phyloP scores from a whole-genome alignment of 2,888 invertebrate species.

The Caenorhabditis uteleia region DNA sequence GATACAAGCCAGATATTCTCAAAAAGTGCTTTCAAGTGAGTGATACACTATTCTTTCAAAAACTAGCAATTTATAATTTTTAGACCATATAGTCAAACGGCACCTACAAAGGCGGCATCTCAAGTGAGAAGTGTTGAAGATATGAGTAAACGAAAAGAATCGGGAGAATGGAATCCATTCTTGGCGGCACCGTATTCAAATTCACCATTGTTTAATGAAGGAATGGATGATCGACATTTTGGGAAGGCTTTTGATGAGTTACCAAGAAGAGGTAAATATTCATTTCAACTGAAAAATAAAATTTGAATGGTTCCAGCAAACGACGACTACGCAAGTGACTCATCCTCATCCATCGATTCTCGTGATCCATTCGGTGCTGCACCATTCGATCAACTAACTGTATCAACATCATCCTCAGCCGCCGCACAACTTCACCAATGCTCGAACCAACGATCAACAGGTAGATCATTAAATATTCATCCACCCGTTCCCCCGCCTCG shows the following conservation, averaged over 20 bases:
- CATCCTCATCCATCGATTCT: conserved; percentile 68
- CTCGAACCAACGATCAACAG: too few species aligned
- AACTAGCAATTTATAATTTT: background rate
- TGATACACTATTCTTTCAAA: conserved; percentile 1
- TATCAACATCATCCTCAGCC: conserved; percentile 1
- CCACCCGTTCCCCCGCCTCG: background rate
- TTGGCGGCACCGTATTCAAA: conserved; percentile 48
- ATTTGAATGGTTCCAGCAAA: background rate
- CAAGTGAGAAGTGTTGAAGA: conserved; percentile 32
- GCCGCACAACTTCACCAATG: conserved; percentile 7
- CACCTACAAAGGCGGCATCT: background rate
- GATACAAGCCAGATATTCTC: conserved; percentile 41
- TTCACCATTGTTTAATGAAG: background rate
- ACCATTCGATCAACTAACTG: conserved; percentile 69
- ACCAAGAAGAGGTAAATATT: conserved; percentile 17
- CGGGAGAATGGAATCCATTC: conserved; percentile 56
- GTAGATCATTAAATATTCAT: too few species aligned
- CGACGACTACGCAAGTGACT: conserved; percentile 25
- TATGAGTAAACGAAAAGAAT: conserved; percentile 3
- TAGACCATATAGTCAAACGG: conserved; percentile 47
- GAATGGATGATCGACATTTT: conserved; percentile 33
- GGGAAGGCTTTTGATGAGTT: conserved; percentile 37
- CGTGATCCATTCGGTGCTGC: conserved; percentile 72
- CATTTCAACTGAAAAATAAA: background rate
- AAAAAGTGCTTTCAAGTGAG: conserved; percentile 53